Base-by-base conservation (phyloP, 2,888 invertebrate species). In the Chrysopilus asiliformis region DNA sequence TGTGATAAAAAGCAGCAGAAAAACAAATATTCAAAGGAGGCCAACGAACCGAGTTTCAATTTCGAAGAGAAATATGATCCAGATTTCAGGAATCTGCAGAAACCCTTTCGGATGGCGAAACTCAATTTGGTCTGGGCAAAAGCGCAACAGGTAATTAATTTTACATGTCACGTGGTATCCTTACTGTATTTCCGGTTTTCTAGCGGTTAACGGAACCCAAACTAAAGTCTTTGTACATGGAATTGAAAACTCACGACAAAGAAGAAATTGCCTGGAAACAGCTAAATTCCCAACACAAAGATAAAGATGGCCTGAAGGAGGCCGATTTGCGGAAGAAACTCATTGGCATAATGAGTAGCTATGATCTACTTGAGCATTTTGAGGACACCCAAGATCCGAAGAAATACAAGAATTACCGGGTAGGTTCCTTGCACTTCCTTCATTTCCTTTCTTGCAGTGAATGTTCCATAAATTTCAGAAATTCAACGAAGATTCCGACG, bases 191-290 rank as follows among this genome's bases (percentile, higher is more conserved):
- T n/a, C n/a, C n/a, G n/a, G n/a, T n/a, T n/a, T n/a, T n/a, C n/a
- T 19, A 61, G 90, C 72, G 84, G 41, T 58, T 93, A 26, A 78
- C 86, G 4, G 84, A 86, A 52, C 71, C 78, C 1, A 89, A 89
- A 58, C 61, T 94, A 18, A 83, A 84, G 52, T 85, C 86, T 0
- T 57, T 94, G 14, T 87, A 82, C 55, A 82, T 83, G 54, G 93
- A 93, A 53, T 64, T 94, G 5, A 86, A 84, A 66, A 72, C 90
- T 28, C 93, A 93, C 43, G 93, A 94, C 53, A 91, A 91, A 65
- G 84, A 89, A 58, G 91, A 94, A 66, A 67, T 90, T 22, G 74
- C 78, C 1, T 75, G 76, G 58, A 94, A 94, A 58, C 77, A 81
- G 52, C 58, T 81, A 3, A 83, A 79, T 53, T 70, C 78, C 29